Base-by-base conservation (phyloP, 2,113 vertebrate species). In the Plectropomus leopardus region DNA sequence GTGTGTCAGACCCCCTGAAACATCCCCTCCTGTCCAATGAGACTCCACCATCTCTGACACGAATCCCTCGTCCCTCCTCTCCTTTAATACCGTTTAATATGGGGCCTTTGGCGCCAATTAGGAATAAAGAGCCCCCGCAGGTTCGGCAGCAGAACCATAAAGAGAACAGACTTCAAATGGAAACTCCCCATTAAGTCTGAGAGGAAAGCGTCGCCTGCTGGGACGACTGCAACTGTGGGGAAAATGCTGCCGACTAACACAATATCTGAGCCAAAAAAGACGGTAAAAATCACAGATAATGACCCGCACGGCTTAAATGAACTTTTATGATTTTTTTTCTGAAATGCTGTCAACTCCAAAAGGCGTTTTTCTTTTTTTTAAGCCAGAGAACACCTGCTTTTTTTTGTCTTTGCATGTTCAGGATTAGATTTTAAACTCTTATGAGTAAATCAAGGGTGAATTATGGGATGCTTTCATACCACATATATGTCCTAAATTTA, bases 121-220 rank as follows among this genome's bases (percentile, higher is more conserved):
- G 23, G 76, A 72, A 85, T 76, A 74, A 88, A 92, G 85, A 80
- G 68, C 71, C 72, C 48, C 78, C 32, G 71, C 76, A 78, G 63
- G n/a, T 44, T 76, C 0, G 82, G 85, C 83, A 81, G 87, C 67
- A 68, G 59, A 74, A 82, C 82, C 80, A 80, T 94, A 92, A 94
- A 93, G 85, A 78, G 69, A 72, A 32, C 81, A 82, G 76, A 90
- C 90, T 92, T 91, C 90, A 92, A 91, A 92, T 88, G 89, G 88
- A 93, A 92, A 89, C 51, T 77, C 78, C 86, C 84, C 73, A 88
- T 93, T 89, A 92, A 90, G 72, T 88, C 80, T 87, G 80, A 28
- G 40, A 73, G 86, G 76, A 74, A 89, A 87, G 78, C 44, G 79
- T 89, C 88, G 80, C 94, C 92, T 91, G 93, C 93, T 93, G 94